A percentile compares a stretch with the other conserved stretches of the same genome.
phyloP scores from a whole-genome alignment of 2,797 vertebrate species.

The Sebastes melanostomus region DNA sequence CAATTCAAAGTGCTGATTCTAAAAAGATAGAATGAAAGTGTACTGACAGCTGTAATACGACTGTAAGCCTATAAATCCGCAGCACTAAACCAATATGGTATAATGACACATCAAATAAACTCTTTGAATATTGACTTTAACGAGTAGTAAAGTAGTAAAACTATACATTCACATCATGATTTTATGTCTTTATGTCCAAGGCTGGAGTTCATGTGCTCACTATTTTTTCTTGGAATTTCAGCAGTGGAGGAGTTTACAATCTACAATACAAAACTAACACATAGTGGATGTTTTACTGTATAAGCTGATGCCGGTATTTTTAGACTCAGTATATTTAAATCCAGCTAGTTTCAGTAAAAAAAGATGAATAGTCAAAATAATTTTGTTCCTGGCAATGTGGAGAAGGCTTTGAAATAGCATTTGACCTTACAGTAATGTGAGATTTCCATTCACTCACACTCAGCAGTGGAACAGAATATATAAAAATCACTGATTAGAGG shows the following conservation, averaged over 20 bases:
- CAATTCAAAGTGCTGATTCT: conserved; percentile 57
- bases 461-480: not conserved
- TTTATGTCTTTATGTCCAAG: not conserved
- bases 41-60: not conserved
- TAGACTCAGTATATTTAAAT: no score
- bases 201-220: not conserved
- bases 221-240: not conserved
- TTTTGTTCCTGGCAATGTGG: no score
- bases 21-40: conserved; percentile 7
- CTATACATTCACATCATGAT: not conserved
- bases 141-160: not conserved
- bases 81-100: not conserved
- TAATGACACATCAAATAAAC: not conserved
- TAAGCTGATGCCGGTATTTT: not conserved
- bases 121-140: not conserved
- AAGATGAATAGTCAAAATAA: not conserved
- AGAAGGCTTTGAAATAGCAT: not conserved
- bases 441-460: not conserved
- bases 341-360: not conserved
- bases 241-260: not conserved
- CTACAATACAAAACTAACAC: not conserved
- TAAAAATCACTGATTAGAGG: no score
- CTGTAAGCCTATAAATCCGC: not conserved
- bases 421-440: not conserved
- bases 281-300: not conserved